phyloP scores from a whole-genome alignment of 2,888 invertebrate species.

The Taphrorychus bicolor region DNA sequence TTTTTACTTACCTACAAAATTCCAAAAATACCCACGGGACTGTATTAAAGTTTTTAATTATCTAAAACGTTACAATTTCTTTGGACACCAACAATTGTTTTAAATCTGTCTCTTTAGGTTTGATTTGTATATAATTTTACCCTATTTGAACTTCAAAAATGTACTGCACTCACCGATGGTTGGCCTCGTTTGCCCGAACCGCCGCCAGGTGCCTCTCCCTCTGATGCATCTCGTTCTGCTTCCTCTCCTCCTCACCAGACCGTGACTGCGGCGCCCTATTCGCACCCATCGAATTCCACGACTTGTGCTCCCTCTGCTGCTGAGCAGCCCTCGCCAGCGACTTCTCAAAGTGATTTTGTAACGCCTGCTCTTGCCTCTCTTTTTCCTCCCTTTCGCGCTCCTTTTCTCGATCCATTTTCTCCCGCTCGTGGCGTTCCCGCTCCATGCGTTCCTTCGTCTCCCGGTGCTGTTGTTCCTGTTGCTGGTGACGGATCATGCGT shows the following conservation, averaged over 20 bases:
- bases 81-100: too few species aligned
- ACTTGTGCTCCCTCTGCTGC: slow-evolving; percentile 67
- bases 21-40: too few species aligned
- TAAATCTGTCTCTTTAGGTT: too few species aligned
- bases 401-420: slow-evolving; percentile 59
- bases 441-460: slow-evolving; percentile 59
- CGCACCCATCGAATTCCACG: slow-evolving; percentile 30
- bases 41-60: too few species aligned
- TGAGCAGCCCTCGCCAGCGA: slow-evolving; percentile 83
- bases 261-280: slow-evolving; percentile 63
- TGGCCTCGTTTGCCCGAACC: slow-evolving; percentile 38
- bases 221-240: slow-evolving; percentile 55
- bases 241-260: slow-evolving; percentile 55
- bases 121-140: too few species aligned
- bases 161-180: slow-evolving; percentile 27
- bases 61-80: too few species aligned
- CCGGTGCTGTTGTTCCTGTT: slow-evolving; percentile 68
- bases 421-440: slow-evolving; percentile 54
- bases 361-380: slow-evolving; percentile 70
- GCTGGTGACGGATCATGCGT: slow-evolving; percentile 73
- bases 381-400: slow-evolving; percentile 58
- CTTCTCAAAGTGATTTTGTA: slow-evolving; percentile 90
- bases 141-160: too few species aligned
- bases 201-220: slow-evolving; percentile 54
- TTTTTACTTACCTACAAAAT: too few species aligned